Base-by-base conservation (phyloP, 1,140 invertebrate genomes). In the Dryas iulia region DNA sequence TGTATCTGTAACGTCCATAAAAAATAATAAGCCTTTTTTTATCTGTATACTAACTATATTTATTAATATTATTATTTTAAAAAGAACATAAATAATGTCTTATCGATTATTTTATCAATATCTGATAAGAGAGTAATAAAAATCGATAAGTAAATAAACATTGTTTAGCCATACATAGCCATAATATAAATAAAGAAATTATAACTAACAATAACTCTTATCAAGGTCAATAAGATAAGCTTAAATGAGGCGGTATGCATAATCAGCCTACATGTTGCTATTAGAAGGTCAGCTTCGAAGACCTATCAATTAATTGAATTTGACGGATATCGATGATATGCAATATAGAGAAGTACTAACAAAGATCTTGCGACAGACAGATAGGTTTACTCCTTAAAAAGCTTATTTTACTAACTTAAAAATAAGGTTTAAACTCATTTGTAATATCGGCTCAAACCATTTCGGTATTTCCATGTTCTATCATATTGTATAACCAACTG, bases 1-100 rank as follows among this genome's bases (percentile, higher is more conserved):
- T 80, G 73, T 28, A 71, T 56, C 33, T 69, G 60, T 7, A 62
- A 64, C 25, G 33, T 6, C 6, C 7, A 21, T 21, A 47, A 0
- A 7, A 14, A 47, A 18, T 47, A 21, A 47, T 10, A 47, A 10
- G 6, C 7, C 14, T 35, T 10, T 47, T 47, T 31, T 47, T 3
- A 35, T 11, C 3, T 47, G 14, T 47, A 28, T 28, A 28, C 2
- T 28, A 28, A 28, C 2, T 28, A 28, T 28, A 28, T 3, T 28
- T 3, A 28, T 28, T 28, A 28, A 28, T 28, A 28, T 8, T 21
- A 21, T 35, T 14, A 35, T 14, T 12, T 2, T 35, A 14, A 6
- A 0, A n/a, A 6, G 5, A 47, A 14, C 14, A 47, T 8, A 18
- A 10, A 8, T 21, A 14, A 18, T 47, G 8, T 47, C 8, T 21